Base-by-base conservation (phyloP, 1,140 invertebrate species). In the Apolygus lucorum region DNA sequence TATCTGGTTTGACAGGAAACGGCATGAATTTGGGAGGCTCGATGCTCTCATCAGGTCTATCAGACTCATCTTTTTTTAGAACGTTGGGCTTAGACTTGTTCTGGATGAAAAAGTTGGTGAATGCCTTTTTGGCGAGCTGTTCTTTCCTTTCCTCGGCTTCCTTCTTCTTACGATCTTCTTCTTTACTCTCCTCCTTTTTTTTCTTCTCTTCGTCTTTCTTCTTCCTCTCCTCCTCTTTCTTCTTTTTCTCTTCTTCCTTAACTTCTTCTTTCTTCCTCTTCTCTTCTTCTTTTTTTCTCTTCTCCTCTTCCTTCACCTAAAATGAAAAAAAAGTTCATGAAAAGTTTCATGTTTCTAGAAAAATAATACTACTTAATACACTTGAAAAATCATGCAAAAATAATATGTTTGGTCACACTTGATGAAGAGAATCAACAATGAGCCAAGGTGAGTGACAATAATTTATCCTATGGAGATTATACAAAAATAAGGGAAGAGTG, bases 1-100 rank as follows among this genome's bases (percentile, higher is more conserved):
- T 96, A 77, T 94, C 89, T n/a, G 85, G 84, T 78, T 94, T 95
- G 2, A 70, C 64, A 2, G 63, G 69, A 42, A 70, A 70, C 1
- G 69, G 69, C 69, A 70, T 70, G 34, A 70, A 70, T 2, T 52
- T 21, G 42, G 2, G 17, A 52, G 21, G 21, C n/a, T 11, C 25
- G 17, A 8, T 34, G 0, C 22, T 21, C 34, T 67, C 64, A 63
- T n/a, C 14, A 29, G n/a, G 11, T 8, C 28, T 8, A 42, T 34
- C 54, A 21, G 54, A 4, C 8, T 22, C 22, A 4, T 59, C 54
- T 59, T 59, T 59, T 24, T 59, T 59, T 24, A 22, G 11, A 4
- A 22, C 8, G 22, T 27, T 63, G 28, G 27, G 13, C 11, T 63
- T 72, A 24, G 68, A 66, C 28, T 24, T 49, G 24, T 52, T 72